Percentiles rank a stretch among this genome's conserved stretches.
Conservation (phyloP, 2,888 invertebrate species). For the Dryomyza anilis region DNA sequence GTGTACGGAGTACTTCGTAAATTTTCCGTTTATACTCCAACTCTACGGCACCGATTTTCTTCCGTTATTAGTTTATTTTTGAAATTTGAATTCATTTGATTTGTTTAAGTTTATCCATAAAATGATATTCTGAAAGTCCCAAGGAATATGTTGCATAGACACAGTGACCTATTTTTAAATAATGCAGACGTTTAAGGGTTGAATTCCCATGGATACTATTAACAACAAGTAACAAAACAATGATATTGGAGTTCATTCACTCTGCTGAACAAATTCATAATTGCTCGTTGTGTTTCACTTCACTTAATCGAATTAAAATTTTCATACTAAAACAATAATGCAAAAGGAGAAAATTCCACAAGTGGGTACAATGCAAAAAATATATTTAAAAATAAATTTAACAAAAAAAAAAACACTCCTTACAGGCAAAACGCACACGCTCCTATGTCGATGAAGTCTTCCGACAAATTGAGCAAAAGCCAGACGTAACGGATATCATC, state of each 20-base stretch:
- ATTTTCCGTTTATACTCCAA: no score
- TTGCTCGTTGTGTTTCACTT: neutral
- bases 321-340: neutral
- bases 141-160: no score
- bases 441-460: conserved; percentile 54
- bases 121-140: no score
- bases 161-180: neutral
- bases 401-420: no score
- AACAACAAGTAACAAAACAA: neutral
- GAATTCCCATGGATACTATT: conserved; percentile 7
- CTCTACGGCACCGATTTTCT: no score
- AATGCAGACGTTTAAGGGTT: neutral
- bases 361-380: neutral
- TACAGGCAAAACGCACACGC: conserved; percentile 54
- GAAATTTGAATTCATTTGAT: no score
- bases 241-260: neutral
- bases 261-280: neutral
- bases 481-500: conserved; percentile 51
- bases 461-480: conserved; percentile 43
- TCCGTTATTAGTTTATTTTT: no score
- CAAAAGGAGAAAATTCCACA: neutral
- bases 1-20: no score
- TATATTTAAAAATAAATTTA: neutral
- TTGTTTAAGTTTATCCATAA: no score
- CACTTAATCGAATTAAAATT: neutral